Conservation (phyloP, 1,140 invertebrate genomes). For the Oedothorax gibbosus region DNA sequence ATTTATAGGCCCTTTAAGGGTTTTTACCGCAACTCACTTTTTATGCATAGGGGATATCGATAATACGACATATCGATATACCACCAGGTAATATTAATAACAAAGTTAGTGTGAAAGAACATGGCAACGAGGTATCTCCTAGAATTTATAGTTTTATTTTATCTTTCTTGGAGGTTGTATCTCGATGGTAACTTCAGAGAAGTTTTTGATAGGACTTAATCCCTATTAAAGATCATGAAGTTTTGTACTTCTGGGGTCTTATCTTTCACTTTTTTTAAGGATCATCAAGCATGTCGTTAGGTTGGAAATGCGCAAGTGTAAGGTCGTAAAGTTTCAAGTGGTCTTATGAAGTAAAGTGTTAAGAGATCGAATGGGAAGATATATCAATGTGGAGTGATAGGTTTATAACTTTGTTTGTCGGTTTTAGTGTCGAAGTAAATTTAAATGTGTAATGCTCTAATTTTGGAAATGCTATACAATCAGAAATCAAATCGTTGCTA, state of each 20-base stretch:
- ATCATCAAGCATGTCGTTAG: conserved; percentile 22
- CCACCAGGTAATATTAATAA: conserved; percentile 36
- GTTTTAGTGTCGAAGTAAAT: too few species aligned
- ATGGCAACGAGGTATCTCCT: background rate
- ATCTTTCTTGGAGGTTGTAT: background rate
- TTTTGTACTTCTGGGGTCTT: background rate
- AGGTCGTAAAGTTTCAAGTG: background rate
- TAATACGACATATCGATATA: conserved; percentile 38
- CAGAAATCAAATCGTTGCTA: too few species aligned
- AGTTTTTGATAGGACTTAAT: conserved; percentile 12
- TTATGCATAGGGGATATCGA: conserved; percentile 44
- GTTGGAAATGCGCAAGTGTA: background rate
- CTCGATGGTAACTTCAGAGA: too few species aligned
- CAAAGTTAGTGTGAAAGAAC: background rate
- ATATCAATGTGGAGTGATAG: too few species aligned
- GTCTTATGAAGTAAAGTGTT: background rate
- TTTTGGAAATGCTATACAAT: too few species aligned
- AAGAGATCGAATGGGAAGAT: too few species aligned
- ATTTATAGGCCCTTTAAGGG: conserved; percentile 41
- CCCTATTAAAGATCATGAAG: conserved; percentile 10
- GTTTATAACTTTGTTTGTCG: too few species aligned
- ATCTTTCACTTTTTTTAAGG: background rate
- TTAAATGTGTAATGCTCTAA: too few species aligned
- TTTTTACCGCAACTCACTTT: conserved; percentile 13
- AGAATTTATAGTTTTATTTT: conserved; percentile 12